Evolutionary conservation across 1,140 invertebrate genomes (phyloP), one percentile per base, ranked within the genome.

Genomic region (Megathymus violae): DNA sequence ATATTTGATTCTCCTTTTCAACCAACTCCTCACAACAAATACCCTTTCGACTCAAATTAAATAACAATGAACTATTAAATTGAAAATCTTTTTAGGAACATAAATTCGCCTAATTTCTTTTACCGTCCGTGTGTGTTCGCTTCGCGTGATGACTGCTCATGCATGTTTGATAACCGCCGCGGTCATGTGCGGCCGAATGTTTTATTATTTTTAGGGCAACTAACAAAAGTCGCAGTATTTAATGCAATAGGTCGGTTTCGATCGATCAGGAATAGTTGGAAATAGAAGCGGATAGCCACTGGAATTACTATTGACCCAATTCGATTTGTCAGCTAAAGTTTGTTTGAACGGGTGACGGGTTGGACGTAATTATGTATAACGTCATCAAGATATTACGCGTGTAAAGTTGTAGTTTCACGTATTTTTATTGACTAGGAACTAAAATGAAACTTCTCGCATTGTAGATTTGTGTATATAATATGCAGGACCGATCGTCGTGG

Each of bases 171-270:
- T 72, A 50, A 41, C n/a, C n/a, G n/a, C 16, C 62, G 47, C 48
- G 60, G 48, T 64, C 66, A 64, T 50, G 56, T 48, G 50, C 38
- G 62, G 69, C 41, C 64, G 40, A 76, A 73, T 76, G 75, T 85
- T 85, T 85, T 88, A 85, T 85, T 88, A 85, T 88, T 88, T 88
- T 88, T 83, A 86, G 82, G 76, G 69, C 67, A 63, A 62, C 63
- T 67, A 69, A 74, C 72, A 77, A 76, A 76, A 77, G 64, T 73
- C 70, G 72, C 65, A 70, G 70, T 78, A 82, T 82, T 84, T 82
- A 81, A 82, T 80, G 73, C 80, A 85, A 76, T 81, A 82, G 80
- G 78, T 84, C 78, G 71, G 56, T 62, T 50, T 46, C 74, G 67
- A 87, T 87, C 74, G 81, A 85, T 87, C 71, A 64, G 25, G n/a